Evolutionary conservation across 2,113 vertebrate genomes (phyloP).

Genomic region (Saccopteryx leptura): DNA sequence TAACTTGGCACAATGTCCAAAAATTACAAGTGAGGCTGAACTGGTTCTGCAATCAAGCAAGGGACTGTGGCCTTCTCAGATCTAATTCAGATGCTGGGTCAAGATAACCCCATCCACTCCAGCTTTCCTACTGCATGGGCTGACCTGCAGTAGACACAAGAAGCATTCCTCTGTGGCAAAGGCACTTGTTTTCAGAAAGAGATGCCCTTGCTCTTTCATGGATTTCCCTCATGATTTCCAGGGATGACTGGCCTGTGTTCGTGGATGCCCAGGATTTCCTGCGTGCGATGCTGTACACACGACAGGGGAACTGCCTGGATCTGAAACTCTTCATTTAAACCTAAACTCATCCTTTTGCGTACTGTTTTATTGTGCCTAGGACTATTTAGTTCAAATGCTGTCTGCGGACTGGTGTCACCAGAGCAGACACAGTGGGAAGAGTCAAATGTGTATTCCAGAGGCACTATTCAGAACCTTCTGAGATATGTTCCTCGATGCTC

Average conservation of each 20-base stretch:
- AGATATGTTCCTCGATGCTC: constrained; percentile 82
- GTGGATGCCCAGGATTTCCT: constrained; percentile 74
- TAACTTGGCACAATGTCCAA: neutral
- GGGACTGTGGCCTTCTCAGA: neutral
- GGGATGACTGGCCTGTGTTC: constrained; percentile 83
- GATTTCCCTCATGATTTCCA: constrained; percentile 80
- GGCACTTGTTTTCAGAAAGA: constrained; percentile 56
- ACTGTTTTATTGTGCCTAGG: constrained; percentile 86
- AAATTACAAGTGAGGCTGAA: constrained; percentile 2
- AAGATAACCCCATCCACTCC: neutral
- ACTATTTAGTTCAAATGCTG: constrained; percentile 83
- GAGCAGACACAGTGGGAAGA: constrained; percentile 81
- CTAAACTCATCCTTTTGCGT: constrained; percentile 70
- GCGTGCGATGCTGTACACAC: constrained; percentile 29
- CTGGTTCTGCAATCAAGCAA: neutral
- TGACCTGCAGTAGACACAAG: neutral
- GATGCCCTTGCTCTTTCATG: constrained; percentile 38
- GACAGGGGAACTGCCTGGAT: constrained; percentile 73
- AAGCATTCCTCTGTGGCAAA: constrained; percentile 55
- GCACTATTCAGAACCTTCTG: constrained; percentile 82
- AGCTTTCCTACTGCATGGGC: neutral
- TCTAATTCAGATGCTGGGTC: constrained; percentile 2
- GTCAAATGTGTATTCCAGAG: constrained; percentile 84
- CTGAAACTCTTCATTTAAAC: constrained; percentile 63
- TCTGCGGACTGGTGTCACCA: constrained; percentile 86